Evolutionary conservation across 2,888 invertebrate species (phyloP).

Genomic region (Helobdella robusta): DNA sequence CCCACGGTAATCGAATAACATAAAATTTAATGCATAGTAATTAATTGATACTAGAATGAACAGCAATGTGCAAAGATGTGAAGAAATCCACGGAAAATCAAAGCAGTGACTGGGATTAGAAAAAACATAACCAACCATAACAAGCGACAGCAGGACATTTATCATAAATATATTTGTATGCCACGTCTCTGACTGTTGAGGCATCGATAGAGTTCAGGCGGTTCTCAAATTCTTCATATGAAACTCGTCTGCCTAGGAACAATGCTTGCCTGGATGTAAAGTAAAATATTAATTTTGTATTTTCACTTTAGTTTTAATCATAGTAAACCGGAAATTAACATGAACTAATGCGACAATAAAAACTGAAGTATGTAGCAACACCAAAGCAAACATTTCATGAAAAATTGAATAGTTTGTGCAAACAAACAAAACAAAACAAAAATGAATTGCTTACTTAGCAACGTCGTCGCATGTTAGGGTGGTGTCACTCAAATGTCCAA

Average conservation of each 20-base stretch:
- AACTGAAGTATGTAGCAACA: too few relatives aligned
- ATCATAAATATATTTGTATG: slow-evolving; percentile 85
- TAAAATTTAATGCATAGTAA: background rate
- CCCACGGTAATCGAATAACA: background rate
- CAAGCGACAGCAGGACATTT: slow-evolving; percentile 85
- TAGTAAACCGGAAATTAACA: too few relatives aligned
- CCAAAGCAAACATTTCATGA: too few relatives aligned
- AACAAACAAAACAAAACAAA: too few relatives aligned
- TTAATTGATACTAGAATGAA: background rate
- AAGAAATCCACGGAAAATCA: background rate
- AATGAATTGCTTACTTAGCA: slow-evolving; percentile 57
- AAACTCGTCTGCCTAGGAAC: slow-evolving; percentile 88
- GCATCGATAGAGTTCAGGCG: slow-evolving; percentile 47
- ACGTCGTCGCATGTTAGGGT: slow-evolving; percentile 98
- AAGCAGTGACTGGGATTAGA: background rate
- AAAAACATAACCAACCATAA: slow-evolving; percentile 62
- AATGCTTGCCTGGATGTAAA: slow-evolving; percentile 69
- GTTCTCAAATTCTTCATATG: slow-evolving; percentile 57
- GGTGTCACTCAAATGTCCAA: slow-evolving; percentile 88
- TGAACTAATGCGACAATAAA: too few relatives aligned
- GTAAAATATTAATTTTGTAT: too few relatives aligned
- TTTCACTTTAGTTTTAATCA: too few relatives aligned
- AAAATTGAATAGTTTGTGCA: too few relatives aligned
- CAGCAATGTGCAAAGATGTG: background rate
- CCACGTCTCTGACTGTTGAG: slow-evolving; percentile 71